phyloP scores from a whole-genome alignment of 2,888 invertebrate species.

The Hirtodrosophila confusa region DNA sequence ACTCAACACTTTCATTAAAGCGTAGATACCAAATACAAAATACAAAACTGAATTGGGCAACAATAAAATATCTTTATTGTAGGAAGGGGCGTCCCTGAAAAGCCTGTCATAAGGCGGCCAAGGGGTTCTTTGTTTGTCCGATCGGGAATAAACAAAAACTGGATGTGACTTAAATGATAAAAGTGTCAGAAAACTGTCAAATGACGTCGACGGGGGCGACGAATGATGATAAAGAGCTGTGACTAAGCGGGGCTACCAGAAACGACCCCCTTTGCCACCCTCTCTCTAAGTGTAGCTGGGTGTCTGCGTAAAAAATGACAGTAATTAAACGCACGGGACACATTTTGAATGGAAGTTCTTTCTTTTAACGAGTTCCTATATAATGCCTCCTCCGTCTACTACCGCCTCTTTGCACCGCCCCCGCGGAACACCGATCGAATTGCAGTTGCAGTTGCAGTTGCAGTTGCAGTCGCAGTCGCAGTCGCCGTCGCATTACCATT shows the following conservation, averaged over 20 bases:
- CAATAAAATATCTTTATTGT: constrained; percentile 69
- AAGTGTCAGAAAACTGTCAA: constrained; percentile 74
- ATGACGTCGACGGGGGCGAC: constrained; percentile 72
- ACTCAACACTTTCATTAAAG: constrained; percentile 77
- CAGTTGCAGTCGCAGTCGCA: constrained; percentile 33
- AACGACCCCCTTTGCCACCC: constrained; percentile 7
- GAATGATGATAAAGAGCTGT: constrained; percentile 78
- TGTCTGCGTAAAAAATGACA: constrained; percentile 53
- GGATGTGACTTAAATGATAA: constrained; percentile 77
- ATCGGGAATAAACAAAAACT: constrained; percentile 55
- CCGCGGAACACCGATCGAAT: constrained; percentile 49
- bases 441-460: constrained; percentile 52
- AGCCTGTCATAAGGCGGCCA: constrained; percentile 51
- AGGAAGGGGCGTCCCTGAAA: constrained; percentile 34
- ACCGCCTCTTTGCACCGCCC: constrained; percentile 24
- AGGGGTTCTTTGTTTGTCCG: constrained; percentile 44
- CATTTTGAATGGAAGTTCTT: constrained; percentile 63
- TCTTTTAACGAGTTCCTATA: constrained; percentile 18
- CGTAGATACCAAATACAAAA: constrained; percentile 30
- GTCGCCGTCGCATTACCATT: constrained; percentile 16
- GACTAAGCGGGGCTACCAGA: constrained; percentile 57
- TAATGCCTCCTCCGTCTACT: constrained; percentile 16
- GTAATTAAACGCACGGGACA: constrained; percentile 81
- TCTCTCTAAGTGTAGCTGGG: constrained; percentile 9
- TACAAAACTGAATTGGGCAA: constrained; percentile 63